Conservation (phyloP, 1,140 invertebrate genomes). For the Calliphora vicina region DNA sequence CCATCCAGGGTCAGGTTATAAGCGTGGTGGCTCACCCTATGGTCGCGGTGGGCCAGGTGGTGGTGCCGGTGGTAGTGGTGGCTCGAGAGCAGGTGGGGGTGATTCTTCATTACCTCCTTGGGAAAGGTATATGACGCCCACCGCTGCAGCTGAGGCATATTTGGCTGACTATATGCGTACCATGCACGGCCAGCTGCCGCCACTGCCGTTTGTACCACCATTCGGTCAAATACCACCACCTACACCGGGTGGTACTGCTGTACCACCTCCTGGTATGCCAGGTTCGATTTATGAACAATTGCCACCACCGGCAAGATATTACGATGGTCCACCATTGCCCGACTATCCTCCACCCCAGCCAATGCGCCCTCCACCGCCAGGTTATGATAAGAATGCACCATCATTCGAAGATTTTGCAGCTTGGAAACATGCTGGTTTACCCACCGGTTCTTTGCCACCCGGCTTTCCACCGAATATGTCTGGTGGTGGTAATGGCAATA, state of each 20-base stretch:
- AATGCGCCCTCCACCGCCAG: slow-evolving; percentile 63
- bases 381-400: slow-evolving; percentile 72
- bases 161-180: slow-evolving; percentile 81
- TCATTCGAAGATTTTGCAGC: slow-evolving; percentile 87
- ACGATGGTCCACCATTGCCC: slow-evolving; percentile 73
- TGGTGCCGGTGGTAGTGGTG: slow-evolving; percentile 62
- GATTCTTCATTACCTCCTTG: slow-evolving; percentile 65
- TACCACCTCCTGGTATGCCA: slow-evolving; percentile 74
- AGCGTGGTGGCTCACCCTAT: slow-evolving; percentile 68
- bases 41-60: slow-evolving; percentile 57
- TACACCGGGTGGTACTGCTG: slow-evolving; percentile 58
- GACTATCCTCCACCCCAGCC: slow-evolving; percentile 67
- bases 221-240: slow-evolving; percentile 68
- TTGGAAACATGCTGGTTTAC: slow-evolving; percentile 73
- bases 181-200: slow-evolving; percentile 81
- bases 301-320: slow-evolving; percentile 77
- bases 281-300: slow-evolving; percentile 63
- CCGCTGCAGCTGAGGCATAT: slow-evolving; percentile 77
- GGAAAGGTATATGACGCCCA: slow-evolving; percentile 64
- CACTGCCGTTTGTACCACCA: slow-evolving; percentile 75
- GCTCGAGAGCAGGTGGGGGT: slow-evolving; percentile 62
- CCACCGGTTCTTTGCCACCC: slow-evolving; percentile 50
- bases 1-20: slow-evolving; percentile 64
- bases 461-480: slow-evolving; percentile 46
- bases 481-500: background rate